Base-by-base conservation (phyloP, 2,888 invertebrate genomes). In the Folsomia candida region DNA sequence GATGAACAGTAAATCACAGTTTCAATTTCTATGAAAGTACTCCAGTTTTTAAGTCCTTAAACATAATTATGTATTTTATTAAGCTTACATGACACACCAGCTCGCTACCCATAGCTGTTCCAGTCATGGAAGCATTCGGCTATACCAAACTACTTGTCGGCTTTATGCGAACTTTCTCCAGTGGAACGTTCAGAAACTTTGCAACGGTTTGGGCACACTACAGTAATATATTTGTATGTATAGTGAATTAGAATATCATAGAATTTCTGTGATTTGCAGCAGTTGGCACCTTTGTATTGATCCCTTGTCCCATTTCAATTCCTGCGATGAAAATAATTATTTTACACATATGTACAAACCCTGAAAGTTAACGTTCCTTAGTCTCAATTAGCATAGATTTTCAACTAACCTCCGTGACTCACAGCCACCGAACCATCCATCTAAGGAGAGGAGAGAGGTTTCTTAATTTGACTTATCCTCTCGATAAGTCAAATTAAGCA, bases 191-290 rank as follows among this genome's bases (percentile, higher is more conserved):
- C 14, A 84, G 77, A 61, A 81, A 80, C 68, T 82, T 80, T 1
- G 84, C 84, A 70, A 82, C 82, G 25, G 82, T 82, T 75, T 81
- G 81, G 9, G 78, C 79, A 25, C 75, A 87, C 86, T 90, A 85
- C 9, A 25, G 29, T 85, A n/a, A 25, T 64, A n/a, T 37, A 25
- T 2, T 14, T 20, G 22, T 20, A 14, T 20, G 6, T 54, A 9
- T 22, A 9, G 24, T 22, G 24, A 57, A 18, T 54, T 20, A 54
- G 20, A 14, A 14, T 54, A 37, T 57, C 18, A 51, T 18, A 51
- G 18, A 51, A 14, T 51, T 51, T 18, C 11, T 11, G 18, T 51
- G 51, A n/a, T n/a, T n/a, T n/a, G n/a, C 24, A 11, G 20, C 22
- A 27, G 3, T 63, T 63, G 26, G 2, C 61, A 83, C 84, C 82